phyloP scores from a whole-genome alignment of 2,888 invertebrate species.

The Slavum lentiscoides region DNA sequence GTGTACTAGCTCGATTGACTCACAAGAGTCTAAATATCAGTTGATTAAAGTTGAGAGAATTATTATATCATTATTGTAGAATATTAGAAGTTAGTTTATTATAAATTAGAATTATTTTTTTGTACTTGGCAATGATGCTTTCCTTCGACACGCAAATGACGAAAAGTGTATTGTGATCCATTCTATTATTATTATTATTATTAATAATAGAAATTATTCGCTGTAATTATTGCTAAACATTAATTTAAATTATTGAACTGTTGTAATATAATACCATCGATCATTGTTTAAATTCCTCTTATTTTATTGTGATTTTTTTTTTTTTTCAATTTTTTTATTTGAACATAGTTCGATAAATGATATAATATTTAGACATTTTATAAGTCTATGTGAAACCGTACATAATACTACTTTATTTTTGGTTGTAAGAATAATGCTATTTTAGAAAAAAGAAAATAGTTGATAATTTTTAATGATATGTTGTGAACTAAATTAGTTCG shows the following conservation, averaged over 20 bases:
- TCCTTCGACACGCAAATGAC: slow-evolving; percentile 33
- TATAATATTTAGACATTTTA: background rate
- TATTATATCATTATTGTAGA: background rate
- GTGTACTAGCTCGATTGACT: background rate
- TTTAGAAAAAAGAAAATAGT: background rate
- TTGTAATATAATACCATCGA: slow-evolving; percentile 12
- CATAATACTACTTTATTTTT: slow-evolving; percentile 28
- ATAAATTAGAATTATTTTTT: slow-evolving; percentile 44
- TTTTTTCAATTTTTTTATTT: slow-evolving; percentile 9
- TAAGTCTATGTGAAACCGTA: slow-evolving; percentile 2
- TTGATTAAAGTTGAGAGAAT: background rate
- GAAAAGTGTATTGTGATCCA: slow-evolving; percentile 38
- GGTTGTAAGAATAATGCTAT: background rate
- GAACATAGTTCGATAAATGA: slow-evolving; percentile 11
- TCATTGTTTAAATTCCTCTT: slow-evolving; percentile 15
- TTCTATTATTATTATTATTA: slow-evolving; percentile 26
- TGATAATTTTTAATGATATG: no score
- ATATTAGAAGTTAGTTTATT: slow-evolving; percentile 25
- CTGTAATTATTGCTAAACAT: slow-evolving; percentile 40
- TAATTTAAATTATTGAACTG: slow-evolving; percentile 24
- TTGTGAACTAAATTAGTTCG: slow-evolving; percentile 24
- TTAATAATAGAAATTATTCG: background rate
- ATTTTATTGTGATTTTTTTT: slow-evolving; percentile 46
- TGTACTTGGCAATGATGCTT: background rate
- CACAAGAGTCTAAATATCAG: background rate